phyloP scores from a whole-genome alignment of 2,113 vertebrate species.

The Patagioenas fasciata region DNA sequence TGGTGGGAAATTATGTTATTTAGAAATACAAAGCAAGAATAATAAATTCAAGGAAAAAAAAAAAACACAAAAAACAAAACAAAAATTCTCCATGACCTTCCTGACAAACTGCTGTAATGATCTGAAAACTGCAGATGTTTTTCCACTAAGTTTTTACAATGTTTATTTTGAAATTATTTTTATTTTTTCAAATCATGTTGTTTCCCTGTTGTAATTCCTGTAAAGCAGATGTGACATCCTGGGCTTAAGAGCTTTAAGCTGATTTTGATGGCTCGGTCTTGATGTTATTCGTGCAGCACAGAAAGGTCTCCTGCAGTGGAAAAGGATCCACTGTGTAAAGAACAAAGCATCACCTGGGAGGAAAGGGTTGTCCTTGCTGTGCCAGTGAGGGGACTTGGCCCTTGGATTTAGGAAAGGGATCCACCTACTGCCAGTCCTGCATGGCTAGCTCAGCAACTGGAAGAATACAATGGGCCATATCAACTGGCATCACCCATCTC shows the following conservation, averaged over 20 bases:
- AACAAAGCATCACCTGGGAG: background rate
- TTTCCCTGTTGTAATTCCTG: slow-evolving; percentile 63
- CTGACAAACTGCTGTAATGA: slow-evolving; percentile 41
- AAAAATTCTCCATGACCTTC: slow-evolving; percentile 36
- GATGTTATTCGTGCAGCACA: background rate
- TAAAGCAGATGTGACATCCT: slow-evolving; percentile 63
- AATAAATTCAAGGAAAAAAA: slow-evolving; percentile 47
- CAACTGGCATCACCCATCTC: background rate
- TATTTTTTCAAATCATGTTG: background rate
- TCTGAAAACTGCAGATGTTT: slow-evolving; percentile 60
- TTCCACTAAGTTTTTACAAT: slow-evolving; percentile 55
- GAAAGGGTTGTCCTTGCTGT: background rate
- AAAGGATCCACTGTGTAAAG: background rate
- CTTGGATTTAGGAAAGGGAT: background rate
- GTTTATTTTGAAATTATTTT: slow-evolving; percentile 43
- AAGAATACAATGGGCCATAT: background rate
- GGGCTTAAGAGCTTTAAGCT: slow-evolving; percentile 7
- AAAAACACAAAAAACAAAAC: background rate
- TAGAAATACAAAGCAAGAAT: slow-evolving; percentile 46
- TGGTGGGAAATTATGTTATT: background rate
- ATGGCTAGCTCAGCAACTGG: background rate
- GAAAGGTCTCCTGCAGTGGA: background rate
- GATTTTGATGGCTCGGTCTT: slow-evolving; percentile 13
- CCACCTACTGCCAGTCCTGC: background rate
- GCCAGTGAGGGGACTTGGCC: background rate